Percentiles rank a stretch among this genome's conserved stretches.
These are phyloP conservation scores for Lamproptera curius DNA, from an alignment of 2,888 invertebrate species.

Conservation along the genomic window DNA sequence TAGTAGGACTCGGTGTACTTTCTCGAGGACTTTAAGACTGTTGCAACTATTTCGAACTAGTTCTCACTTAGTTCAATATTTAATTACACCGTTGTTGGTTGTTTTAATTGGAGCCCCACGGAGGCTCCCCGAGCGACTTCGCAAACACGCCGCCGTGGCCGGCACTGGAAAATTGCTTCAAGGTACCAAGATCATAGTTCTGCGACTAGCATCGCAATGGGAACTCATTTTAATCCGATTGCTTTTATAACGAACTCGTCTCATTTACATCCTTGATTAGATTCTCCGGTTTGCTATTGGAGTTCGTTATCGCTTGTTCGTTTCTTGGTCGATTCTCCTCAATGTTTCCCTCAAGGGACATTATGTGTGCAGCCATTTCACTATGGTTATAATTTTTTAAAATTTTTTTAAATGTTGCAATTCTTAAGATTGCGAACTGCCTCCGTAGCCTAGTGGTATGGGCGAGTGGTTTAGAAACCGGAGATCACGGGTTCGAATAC, in stretches of 20 bases:
- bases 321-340: not conserved
- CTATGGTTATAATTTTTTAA: no score
- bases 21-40: no score
- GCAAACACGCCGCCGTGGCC: constrained; percentile 22
- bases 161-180: constrained; percentile 36
- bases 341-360: not conserved
- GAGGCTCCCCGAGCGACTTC: not conserved
- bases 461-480: no score
- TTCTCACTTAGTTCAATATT: not conserved
- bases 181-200: constrained; percentile 30
- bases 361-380: no score
- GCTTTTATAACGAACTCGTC: constrained; percentile 34
- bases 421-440: no score
- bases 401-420: no score
- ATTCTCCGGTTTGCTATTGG: constrained; percentile 13
- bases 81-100: constrained; percentile 1
- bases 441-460: no score
- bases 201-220: constrained; percentile 41
- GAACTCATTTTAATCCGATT: constrained; percentile 53
- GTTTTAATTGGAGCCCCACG: constrained; percentile 9
- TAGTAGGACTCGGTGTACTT: no score
- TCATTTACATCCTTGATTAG: constrained; percentile 28
- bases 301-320: constrained; percentile 12
- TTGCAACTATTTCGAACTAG: no score
- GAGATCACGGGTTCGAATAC: no score